Evolutionary conservation across 1,140 invertebrate genomes (phyloP).

Genomic region (Vanessa tameamea): DNA sequence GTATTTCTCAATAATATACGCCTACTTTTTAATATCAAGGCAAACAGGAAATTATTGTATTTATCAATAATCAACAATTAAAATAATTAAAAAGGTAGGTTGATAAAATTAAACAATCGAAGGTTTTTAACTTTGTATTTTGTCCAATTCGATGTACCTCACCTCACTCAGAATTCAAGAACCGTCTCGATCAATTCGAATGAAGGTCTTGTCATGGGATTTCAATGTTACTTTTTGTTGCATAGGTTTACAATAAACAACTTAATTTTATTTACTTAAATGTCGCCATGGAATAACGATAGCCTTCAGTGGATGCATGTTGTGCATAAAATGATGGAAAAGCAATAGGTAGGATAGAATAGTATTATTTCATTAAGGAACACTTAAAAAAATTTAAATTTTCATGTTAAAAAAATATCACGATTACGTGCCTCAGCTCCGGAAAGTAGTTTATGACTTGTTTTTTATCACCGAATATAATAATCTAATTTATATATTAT

Average conservation of each 20-base stretch:
- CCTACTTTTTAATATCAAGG: constrained; percentile 11
- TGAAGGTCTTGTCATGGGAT: background rate
- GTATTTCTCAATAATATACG: background rate
- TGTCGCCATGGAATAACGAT: background rate
- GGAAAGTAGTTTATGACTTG: too few relatives aligned
- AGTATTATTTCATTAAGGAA: too few relatives aligned
- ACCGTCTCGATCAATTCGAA: background rate
- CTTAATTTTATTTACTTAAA: background rate
- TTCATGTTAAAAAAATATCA: too few relatives aligned
- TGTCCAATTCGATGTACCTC: background rate
- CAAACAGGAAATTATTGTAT: background rate
- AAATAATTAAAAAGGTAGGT: background rate
- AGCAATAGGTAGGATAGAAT: too few relatives aligned
- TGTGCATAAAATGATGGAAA: too few relatives aligned
- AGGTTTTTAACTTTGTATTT: background rate
- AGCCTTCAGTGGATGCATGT: background rate
- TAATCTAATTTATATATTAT: too few relatives aligned
- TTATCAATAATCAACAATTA: background rate
- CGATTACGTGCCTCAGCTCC: too few relatives aligned
- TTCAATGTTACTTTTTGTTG: background rate
- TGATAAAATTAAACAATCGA: background rate
- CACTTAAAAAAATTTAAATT: too few relatives aligned
- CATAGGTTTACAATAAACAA: background rate
- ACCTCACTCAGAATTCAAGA: background rate
- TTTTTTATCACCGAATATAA: too few relatives aligned